Percentiles rank a stretch among this genome's conserved stretches.
phyloP scores from a whole-genome alignment of 2,113 vertebrate species.

The Colaptes auratus region DNA sequence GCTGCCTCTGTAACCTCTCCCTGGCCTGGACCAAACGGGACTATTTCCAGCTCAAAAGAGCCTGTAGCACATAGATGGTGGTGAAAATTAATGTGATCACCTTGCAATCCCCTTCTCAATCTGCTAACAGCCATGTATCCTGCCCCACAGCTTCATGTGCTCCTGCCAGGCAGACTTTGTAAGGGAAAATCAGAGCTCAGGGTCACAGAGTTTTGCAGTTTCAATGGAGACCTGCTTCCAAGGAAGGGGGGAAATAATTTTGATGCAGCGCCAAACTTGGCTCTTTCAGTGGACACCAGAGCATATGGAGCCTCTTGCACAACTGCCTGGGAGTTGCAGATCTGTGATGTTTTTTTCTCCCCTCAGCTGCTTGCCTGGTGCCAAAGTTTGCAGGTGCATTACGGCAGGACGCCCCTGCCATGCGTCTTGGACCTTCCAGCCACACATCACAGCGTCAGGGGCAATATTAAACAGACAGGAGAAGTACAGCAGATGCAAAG shows the following conservation, averaged over 20 bases:
- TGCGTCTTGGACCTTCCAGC: not conserved
- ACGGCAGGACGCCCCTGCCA: not conserved
- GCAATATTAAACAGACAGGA: slow-evolving; percentile 51
- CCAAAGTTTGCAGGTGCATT: slow-evolving; percentile 39
- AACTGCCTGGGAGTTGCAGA: not conserved
- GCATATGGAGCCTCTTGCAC: slow-evolving; percentile 38
- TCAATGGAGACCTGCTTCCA: not conserved
- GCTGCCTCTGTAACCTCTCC: not conserved
- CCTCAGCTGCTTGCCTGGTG: slow-evolving; percentile 15
- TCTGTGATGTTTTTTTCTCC: not conserved
- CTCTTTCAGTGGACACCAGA: fast-evolving
- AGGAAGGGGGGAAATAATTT: not conserved
- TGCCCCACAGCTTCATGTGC: not conserved
- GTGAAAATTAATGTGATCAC: not conserved
- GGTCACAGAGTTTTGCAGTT: not conserved
- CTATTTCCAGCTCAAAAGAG: not conserved
- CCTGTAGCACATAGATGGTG: too few relatives aligned
- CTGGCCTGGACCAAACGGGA: not conserved
- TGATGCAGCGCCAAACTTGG: not conserved
- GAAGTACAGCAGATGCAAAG: not conserved
- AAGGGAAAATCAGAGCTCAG: not conserved
- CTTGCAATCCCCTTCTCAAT: not conserved
- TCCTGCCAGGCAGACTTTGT: not conserved
- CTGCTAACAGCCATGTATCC: not conserved
- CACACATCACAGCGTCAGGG: fast-evolving